A percentile compares a stretch with the other conserved stretches of the same genome.
Conservation (phyloP, 2,113 vertebrate genomes). For the Chlamydotis undulata region DNA sequence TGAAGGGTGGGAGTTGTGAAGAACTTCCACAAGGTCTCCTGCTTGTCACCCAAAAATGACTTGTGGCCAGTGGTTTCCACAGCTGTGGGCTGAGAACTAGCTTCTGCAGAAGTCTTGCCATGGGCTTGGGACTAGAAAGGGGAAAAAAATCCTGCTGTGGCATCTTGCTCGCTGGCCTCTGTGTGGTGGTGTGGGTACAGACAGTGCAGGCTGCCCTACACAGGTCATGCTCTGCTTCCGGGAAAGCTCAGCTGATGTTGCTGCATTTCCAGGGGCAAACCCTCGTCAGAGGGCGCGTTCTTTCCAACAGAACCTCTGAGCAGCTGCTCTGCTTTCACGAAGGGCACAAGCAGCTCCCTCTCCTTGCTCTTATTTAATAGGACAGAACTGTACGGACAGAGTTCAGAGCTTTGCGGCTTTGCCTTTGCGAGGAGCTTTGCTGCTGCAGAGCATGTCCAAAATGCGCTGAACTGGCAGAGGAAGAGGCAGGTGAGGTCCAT, state of each 20-base stretch:
- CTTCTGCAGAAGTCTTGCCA: not conserved
- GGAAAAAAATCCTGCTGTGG: not conserved
- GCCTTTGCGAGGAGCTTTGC: not conserved
- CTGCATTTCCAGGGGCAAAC: not conserved
- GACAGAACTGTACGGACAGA: not conserved
- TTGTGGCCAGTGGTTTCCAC: not conserved
- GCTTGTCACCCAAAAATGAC: not conserved
- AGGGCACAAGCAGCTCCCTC: not conserved
- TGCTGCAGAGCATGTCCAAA: not conserved
- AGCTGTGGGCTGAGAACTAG: not conserved
- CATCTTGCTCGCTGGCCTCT: not conserved
- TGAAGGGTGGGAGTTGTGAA: not conserved
- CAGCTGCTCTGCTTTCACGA: not conserved
- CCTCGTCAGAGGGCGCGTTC: not conserved
- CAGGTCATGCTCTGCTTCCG: not conserved
- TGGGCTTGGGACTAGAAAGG: not conserved
- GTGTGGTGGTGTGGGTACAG: not conserved
- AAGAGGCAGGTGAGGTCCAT: not conserved
- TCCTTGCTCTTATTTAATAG: not conserved
- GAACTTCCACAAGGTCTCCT: not conserved
- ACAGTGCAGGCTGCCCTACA: not conserved
- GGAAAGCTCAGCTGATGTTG: not conserved
- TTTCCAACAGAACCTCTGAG: not conserved
- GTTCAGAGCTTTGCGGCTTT: not conserved
- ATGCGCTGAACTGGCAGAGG: not conserved